A percentile compares a stretch with the other conserved stretches of the same genome.
phyloP scores from a whole-genome alignment of 1,140 invertebrate species.

The Hyphantria cunea region DNA sequence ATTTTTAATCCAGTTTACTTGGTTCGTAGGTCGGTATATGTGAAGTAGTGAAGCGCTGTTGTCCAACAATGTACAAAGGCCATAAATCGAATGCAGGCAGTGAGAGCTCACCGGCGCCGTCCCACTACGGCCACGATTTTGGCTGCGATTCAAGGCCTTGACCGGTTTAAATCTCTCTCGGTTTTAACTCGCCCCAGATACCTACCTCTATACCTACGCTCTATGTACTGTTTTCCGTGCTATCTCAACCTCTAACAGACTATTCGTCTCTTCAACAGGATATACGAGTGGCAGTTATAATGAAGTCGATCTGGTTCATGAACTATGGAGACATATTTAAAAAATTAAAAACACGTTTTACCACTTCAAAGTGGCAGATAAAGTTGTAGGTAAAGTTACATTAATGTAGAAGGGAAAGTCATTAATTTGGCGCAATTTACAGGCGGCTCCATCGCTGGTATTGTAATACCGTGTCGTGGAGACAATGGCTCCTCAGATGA shows the following conservation, averaged over 20 bases:
- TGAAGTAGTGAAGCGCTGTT: background rate
- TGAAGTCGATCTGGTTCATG: too few species aligned
- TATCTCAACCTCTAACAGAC: background rate
- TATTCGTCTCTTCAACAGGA: background rate
- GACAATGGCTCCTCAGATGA: constrained; percentile 20
- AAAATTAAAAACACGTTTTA: constrained; percentile 12
- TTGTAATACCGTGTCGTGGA: constrained; percentile 14
- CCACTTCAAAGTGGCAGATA: constrained; percentile 6
- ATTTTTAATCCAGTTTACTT: background rate
- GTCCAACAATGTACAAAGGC: constrained; percentile 6
- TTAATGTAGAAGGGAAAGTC: constrained; percentile 10
- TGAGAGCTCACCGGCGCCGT: background rate
- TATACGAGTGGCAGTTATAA: background rate
- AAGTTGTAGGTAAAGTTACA: background rate
- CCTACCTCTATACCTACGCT: background rate
- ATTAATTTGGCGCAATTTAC: constrained; percentile 16
- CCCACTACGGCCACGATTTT: constrained; percentile 3
- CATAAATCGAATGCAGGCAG: background rate
- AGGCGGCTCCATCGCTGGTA: constrained; percentile 1
- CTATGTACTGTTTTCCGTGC: background rate
- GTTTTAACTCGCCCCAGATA: constrained; percentile 13
- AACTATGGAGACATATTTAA: background rate
- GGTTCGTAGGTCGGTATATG: background rate
- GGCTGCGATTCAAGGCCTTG: constrained; percentile 26
- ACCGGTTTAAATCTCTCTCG: constrained; percentile 20